Percentiles rank a stretch among this genome's conserved stretches.
Evolutionary conservation across 2,888 invertebrate species (phyloP).

Genomic region (Ptilodon capucinus): DNA sequence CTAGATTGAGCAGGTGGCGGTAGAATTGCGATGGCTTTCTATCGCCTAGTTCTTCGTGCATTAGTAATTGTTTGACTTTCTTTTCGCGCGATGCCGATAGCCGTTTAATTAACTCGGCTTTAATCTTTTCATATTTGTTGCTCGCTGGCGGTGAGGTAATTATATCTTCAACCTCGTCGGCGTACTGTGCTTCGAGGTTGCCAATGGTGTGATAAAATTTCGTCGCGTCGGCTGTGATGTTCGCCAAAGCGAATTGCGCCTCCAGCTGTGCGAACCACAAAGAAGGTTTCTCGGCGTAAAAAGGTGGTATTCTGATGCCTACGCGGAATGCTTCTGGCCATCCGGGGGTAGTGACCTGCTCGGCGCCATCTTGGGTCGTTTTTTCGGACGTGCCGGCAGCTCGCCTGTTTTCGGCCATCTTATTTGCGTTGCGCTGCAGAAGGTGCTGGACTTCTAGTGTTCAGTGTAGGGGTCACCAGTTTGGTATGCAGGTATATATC

Average conservation of each 20-base stretch:
- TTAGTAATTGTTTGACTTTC: conserved; percentile 1
- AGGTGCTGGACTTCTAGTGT: too few relatives aligned
- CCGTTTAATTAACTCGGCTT: conserved; percentile 1
- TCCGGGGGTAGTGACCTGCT: too few relatives aligned
- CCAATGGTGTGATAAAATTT: conserved; percentile 1
- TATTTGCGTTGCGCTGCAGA: too few relatives aligned
- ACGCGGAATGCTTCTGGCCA: too few relatives aligned
- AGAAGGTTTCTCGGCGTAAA: not conserved
- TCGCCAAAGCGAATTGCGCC: not conserved
- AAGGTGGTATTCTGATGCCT: not conserved
- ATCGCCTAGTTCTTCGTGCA: conserved; percentile 4
- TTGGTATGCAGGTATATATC: too few relatives aligned
- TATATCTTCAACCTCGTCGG: not conserved
- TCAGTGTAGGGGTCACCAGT: too few relatives aligned
- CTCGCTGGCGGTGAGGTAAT: not conserved
- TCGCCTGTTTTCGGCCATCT: too few relatives aligned
- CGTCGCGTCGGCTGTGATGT: not conserved
- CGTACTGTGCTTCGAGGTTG: not conserved
- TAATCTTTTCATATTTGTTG: conserved; percentile 1
- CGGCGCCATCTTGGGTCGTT: too few relatives aligned
- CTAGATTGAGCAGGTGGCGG: not conserved
- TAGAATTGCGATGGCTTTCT: conserved; percentile 3
- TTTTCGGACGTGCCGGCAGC: too few relatives aligned
- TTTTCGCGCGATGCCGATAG: conserved; percentile 1
- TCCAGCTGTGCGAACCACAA: conserved; percentile 2